Base-by-base conservation (phyloP, 2,888 invertebrate genomes). In the Caenorhabditis auriculariae region DNA sequence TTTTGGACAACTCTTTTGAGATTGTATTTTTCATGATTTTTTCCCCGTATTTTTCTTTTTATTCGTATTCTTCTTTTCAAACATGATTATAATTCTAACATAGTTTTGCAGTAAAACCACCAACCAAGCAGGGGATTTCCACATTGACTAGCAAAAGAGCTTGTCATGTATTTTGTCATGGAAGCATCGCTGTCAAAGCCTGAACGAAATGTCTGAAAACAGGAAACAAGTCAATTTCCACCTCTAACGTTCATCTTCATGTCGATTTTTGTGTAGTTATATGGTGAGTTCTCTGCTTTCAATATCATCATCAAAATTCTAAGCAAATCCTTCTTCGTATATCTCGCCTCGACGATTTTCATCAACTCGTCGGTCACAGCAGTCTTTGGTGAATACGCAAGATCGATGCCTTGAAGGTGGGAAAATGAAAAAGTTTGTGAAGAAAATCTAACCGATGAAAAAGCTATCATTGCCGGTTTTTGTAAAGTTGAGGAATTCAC, bases 141-240 rank as follows among this genome's bases (percentile, higher is more conserved):
- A 38, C 75, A 75, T 41, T 76, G 66, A 37, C 48, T 58, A 9
- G 48, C 39, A 41, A 75, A 75, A 4, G 53, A 54, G 38, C 74
- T 51, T 39, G 74, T 74, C 29, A 83, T 69, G 56, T 74, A 79
- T 4, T 74, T 54, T 19, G 82, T 81, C 78, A 84, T 74, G 15
- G 78, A 76, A 3, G 75, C 69, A 63, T 84, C 84, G 28, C 67
- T 77, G 5, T 64, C 56, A 66, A 83, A 84, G 3, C 81, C 82
- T 54, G 59, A 60, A 29, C 15, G 23, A 9, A 26, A 29, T n/a
- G n/a, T n/a, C n/a, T n/a, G n/a, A n/a, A n/a, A n/a, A n/a, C n/a
- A n/a, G n/a, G n/a, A n/a, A n/a, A n/a, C n/a, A n/a, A n/a, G n/a
- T n/a, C n/a, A n/a, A n/a, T n/a, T n/a, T n/a, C n/a, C n/a, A n/a